Conservation (phyloP, 2,797 vertebrate genomes). For the Danio aesculapii region DNA sequence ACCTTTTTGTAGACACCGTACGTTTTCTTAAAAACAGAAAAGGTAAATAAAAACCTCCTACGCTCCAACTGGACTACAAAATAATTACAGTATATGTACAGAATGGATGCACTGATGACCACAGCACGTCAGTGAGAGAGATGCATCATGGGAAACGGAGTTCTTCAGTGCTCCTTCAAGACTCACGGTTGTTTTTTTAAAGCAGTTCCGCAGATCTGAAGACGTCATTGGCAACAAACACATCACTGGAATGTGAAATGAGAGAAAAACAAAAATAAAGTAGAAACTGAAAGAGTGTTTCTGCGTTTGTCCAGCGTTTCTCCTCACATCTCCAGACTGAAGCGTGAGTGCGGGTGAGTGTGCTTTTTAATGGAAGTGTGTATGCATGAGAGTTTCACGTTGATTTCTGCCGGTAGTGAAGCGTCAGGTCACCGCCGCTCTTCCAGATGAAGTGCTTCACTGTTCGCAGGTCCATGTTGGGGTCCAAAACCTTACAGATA, state of each 20-base stretch:
- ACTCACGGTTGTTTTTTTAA: conserved; percentile 8
- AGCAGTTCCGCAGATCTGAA: conserved; percentile 27
- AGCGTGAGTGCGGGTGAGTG: conserved; percentile 66
- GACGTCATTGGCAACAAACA: conserved; percentile 45
- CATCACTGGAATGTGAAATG: conserved; percentile 77
- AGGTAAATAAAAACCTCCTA: conserved; percentile 50
- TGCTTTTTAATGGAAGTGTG: conserved; percentile 56
- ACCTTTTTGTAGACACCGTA: conserved; percentile 55
- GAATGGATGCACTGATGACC: conserved; percentile 44
- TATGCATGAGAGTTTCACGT: conserved; percentile 74
- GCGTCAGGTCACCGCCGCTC: conserved; percentile 85
- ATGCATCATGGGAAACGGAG: conserved; percentile 26
- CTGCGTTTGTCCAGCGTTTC: no score
- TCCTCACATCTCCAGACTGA: no score
- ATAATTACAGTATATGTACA: conserved; percentile 67
- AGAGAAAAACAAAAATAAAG: background rate
- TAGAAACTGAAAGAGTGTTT: no score
- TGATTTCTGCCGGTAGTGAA: conserved; percentile 88
- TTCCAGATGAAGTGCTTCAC: conserved; percentile 92
- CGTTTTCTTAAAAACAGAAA: conserved; percentile 43
- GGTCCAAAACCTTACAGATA: conserved; percentile 81
- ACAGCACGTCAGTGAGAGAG: conserved; percentile 41
- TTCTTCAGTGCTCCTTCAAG: conserved; percentile 5
- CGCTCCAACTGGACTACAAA: conserved; percentile 59
- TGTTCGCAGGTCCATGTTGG: conserved; percentile 88